Conservation (phyloP, 2,888 invertebrate genomes). For the Drosophila meridionalis region DNA sequence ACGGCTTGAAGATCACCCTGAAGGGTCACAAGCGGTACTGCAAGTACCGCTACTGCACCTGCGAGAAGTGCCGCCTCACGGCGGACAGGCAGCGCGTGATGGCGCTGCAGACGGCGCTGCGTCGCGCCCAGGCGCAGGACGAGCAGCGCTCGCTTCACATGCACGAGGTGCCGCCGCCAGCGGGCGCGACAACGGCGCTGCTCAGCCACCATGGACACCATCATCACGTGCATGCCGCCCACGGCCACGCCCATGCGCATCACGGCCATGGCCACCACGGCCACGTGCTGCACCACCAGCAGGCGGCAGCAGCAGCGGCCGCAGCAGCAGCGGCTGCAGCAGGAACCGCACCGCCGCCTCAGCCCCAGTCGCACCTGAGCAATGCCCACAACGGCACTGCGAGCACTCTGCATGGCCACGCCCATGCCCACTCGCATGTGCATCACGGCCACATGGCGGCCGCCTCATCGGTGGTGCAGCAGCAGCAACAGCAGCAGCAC, state of each 20-base stretch:
- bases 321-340: conserved; percentile 42
- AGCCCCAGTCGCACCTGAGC: conserved; percentile 45
- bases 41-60: conserved; percentile 92
- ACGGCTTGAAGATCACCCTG: conserved; percentile 93
- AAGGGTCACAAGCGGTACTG: conserved; percentile 98
- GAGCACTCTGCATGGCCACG: conserved; percentile 52
- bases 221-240: conserved; percentile 57
- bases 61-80: conserved; percentile 94
- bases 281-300: conserved; percentile 66
- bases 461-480: conserved; percentile 65
- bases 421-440: conserved; percentile 49
- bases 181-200: conserved; percentile 72
- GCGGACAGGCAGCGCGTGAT: conserved; percentile 95
- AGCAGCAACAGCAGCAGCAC: conserved; percentile 59
- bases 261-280: conserved; percentile 38
- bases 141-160: conserved; percentile 87
- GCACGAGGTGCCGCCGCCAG: conserved; percentile 86
- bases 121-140: conserved; percentile 94
- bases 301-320: conserved; percentile 45
- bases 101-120: conserved; percentile 93
- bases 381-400: conserved; percentile 39
- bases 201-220: conserved; percentile 84
- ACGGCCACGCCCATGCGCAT: conserved; percentile 46
- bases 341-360: conserved; percentile 31
- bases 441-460: conserved; percentile 73